A percentile compares a stretch with the other conserved stretches of the same genome.
phyloP scores from a whole-genome alignment of 1,140 invertebrate genomes.

The Scaptodrosophila lebanonensis region DNA sequence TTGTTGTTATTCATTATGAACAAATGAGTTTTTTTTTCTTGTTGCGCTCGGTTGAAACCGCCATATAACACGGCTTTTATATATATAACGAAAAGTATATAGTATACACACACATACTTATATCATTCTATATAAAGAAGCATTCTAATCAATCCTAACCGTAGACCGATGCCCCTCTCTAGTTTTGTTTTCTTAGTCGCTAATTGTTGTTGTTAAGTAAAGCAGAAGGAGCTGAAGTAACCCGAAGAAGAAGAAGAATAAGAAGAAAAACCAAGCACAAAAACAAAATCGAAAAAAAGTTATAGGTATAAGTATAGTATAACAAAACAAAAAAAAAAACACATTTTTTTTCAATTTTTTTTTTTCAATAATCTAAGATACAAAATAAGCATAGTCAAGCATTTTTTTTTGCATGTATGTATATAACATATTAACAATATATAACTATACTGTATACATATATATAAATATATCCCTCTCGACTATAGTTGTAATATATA shows the following conservation, averaged over 20 bases:
- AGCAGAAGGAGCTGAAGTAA: too few species aligned
- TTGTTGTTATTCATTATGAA: slow-evolving; percentile 4
- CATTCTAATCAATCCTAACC: slow-evolving; percentile 38
- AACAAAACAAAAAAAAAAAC: slow-evolving; percentile 7
- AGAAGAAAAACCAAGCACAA: too few species aligned
- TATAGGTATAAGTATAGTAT: slow-evolving; percentile 20
- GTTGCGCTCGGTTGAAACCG: slow-evolving; percentile 26
- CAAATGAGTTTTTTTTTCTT: slow-evolving; percentile 10
- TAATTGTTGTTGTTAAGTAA: slow-evolving; percentile 33
- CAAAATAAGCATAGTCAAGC: neutral
- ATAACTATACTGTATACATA: slow-evolving; percentile 13
- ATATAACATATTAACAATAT: slow-evolving; percentile 31
- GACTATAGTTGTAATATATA: slow-evolving; percentile 31
- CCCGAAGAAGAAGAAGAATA: too few species aligned
- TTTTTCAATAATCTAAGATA: slow-evolving; percentile 34
- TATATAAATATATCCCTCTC: slow-evolving; percentile 27
- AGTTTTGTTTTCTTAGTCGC: slow-evolving; percentile 28
- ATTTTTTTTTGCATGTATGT: slow-evolving; percentile 67
- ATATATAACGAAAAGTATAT: neutral
- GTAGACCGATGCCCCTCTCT: slow-evolving; percentile 18
- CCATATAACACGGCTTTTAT: slow-evolving; percentile 10
- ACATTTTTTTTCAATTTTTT: slow-evolving; percentile 35
- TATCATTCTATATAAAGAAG: slow-evolving; percentile 8
- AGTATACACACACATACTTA: neutral
- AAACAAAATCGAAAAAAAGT: slow-evolving; percentile 14